phyloP scores from a whole-genome alignment of 2,888 invertebrate genomes.

The Dryococelus australis region DNA sequence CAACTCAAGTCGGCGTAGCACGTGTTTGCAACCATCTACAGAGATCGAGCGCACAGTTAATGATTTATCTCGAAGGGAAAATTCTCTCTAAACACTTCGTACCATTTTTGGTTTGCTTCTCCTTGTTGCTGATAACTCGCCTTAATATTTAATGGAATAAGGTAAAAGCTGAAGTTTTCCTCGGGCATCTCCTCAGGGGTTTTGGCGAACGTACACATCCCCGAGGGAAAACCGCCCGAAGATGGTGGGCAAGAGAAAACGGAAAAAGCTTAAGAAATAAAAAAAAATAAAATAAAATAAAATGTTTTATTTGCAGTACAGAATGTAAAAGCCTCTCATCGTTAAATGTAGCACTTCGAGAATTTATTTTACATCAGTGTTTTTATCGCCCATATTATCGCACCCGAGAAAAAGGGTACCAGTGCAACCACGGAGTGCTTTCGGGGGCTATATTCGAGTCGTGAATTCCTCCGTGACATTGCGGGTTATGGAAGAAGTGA shows the following conservation, averaged over 20 bases:
- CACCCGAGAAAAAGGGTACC: not conserved
- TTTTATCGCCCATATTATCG: not conserved
- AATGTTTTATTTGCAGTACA: not conserved
- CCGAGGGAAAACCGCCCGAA: not conserved
- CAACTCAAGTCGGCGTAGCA: no score
- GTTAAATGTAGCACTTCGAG: not conserved
- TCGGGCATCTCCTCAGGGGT: not conserved
- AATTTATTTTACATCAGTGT: not conserved
- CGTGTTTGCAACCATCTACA: no score
- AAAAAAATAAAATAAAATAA: no score
- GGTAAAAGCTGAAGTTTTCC: not conserved
- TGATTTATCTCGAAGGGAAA: not conserved
- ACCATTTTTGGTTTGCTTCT: not conserved
- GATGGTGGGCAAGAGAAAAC: not conserved
- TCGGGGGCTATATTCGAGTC: not conserved
- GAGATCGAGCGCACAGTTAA: no score
- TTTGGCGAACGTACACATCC: not conserved
- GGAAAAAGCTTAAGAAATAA: not conserved
- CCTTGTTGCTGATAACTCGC: not conserved
- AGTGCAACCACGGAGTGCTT: not conserved
- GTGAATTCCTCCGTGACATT: not conserved
- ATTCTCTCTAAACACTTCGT: not conserved
- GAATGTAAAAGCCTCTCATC: not conserved
- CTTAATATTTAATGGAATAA: slow-evolving; percentile 4
- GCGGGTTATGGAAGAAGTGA: no score